phyloP scores from a whole-genome alignment of 2,888 invertebrate species.

The Stenolophus ochropezus region DNA sequence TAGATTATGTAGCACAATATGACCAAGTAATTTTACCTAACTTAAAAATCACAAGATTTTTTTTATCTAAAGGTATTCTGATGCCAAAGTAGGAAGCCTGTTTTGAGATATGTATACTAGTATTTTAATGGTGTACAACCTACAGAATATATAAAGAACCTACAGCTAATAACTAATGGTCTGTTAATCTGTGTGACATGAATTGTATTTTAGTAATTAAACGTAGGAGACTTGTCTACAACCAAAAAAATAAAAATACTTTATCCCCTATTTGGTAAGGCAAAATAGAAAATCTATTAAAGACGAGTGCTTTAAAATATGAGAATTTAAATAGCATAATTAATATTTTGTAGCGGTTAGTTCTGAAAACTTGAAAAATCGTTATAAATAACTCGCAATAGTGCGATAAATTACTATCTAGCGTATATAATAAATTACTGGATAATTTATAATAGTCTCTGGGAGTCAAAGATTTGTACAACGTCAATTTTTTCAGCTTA shows the following conservation, averaged over 20 bases:
- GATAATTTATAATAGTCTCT: conserved; percentile 38
- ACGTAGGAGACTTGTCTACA: background rate
- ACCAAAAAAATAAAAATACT: background rate
- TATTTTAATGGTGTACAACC: background rate
- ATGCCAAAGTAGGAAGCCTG: background rate
- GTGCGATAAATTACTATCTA: conserved; percentile 30
- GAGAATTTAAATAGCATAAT: conserved; percentile 7
- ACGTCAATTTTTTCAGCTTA: conserved; percentile 28
- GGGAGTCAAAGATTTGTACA: conserved; percentile 24
- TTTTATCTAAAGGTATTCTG: background rate
- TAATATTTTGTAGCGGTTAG: background rate
- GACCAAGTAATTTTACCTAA: no score
- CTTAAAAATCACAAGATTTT: no score
- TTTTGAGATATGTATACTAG: background rate
- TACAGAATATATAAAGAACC: background rate
- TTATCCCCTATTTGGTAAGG: background rate
- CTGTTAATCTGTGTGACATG: background rate
- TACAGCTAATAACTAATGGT: background rate
- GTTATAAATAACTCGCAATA: conserved; percentile 36
- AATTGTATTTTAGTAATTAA: background rate
- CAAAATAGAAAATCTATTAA: no score
- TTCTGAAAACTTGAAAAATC: conserved; percentile 19
- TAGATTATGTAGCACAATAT: no score
- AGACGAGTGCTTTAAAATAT: no score
- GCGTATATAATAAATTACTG: conserved; percentile 26